Percentiles rank a stretch among this genome's conserved stretches.
Conservation (phyloP, 35 echinoderm and acorn worm genomes). For the Acanthaster planci region DNA sequence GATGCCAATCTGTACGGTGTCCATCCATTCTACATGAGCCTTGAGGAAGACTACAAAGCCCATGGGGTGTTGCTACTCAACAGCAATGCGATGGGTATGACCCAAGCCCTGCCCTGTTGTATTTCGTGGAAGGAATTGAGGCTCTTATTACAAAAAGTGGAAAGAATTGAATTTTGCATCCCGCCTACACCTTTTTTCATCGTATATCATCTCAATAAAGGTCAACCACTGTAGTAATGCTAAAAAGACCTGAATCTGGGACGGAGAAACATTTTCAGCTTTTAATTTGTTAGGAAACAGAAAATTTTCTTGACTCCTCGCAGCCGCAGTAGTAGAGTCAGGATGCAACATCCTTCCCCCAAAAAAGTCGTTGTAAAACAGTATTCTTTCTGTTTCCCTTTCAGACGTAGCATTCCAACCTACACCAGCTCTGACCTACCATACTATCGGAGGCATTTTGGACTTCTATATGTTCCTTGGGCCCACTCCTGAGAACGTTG, state of each 20-base stretch:
- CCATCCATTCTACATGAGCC: constrained; percentile 91
- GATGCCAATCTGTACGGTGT: constrained; percentile 90
- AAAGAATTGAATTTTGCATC: too few species aligned
- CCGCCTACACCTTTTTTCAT: too few species aligned
- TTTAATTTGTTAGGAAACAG: too few species aligned
- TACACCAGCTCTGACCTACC: constrained; percentile 78
- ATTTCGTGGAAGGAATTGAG: neutral
- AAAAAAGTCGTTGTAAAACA: neutral
- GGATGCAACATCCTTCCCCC: too few species aligned
- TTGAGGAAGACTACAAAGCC: constrained; percentile 72
- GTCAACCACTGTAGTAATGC: too few species aligned
- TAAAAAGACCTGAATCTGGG: too few species aligned
- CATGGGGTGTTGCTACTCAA: constrained; percentile 72
- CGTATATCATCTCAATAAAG: too few species aligned
- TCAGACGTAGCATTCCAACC: constrained; percentile 73
- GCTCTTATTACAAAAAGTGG: too few species aligned
- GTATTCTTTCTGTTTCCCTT: neutral
- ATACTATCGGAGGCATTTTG: constrained; percentile 76
- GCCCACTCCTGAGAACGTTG: constrained; percentile 69
- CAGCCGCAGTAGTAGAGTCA: too few species aligned
- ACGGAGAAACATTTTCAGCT: too few species aligned
- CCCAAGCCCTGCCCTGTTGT: neutral
- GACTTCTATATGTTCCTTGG: constrained; percentile 94
- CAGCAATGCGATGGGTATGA: constrained; percentile 75
- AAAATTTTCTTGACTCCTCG: too few species aligned